Percentiles rank a stretch among this genome's conserved stretches.
Evolutionary conservation across 2,113 vertebrate species (phyloP).

Genomic region (Xiphophorus maculatus): DNA sequence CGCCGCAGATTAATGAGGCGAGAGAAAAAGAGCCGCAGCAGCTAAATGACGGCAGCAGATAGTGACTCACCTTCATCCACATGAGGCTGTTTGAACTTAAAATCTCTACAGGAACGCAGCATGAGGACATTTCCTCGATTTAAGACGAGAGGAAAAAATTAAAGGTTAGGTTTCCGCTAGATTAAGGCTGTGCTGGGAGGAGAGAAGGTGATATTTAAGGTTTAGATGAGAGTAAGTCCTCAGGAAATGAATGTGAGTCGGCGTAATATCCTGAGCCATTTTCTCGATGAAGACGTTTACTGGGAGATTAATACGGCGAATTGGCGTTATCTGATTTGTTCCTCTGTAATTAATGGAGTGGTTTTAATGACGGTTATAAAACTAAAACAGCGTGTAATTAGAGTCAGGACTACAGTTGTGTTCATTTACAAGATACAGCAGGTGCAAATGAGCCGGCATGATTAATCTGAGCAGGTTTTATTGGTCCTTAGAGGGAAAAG

Average conservation of each 20-base stretch:
- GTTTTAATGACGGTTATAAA: conserved; percentile 36
- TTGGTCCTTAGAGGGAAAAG: not conserved
- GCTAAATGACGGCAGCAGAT: conserved; percentile 14
- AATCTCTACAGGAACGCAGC: not conserved
- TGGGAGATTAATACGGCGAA: conserved; percentile 4
- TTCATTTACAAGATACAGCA: conserved; percentile 29
- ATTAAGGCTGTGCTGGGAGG: not conserved
- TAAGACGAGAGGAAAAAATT: not conserved
- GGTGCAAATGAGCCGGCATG: conserved; percentile 9
- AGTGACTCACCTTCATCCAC: conserved; percentile 23
- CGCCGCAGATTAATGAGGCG: conserved; percentile 36
- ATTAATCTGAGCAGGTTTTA: not conserved
- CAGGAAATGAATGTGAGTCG: not conserved
- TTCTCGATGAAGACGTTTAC: conserved; percentile 14
- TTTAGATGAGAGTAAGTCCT: not conserved
- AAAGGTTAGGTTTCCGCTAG: not conserved
- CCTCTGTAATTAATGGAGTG: conserved; percentile 38
- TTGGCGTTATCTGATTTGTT: conserved; percentile 25
- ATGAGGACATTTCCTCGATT: not conserved
- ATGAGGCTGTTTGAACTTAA: not conserved
- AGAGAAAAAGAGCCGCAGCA: not conserved
- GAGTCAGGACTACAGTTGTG: conserved; percentile 27
- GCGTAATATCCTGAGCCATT: conserved; percentile 11
- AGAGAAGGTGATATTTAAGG: not conserved
- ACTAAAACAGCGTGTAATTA: conserved; percentile 34